These are phyloP conservation scores for Deladenus siricidicola DNA, from an alignment of 2,888 invertebrate genomes.

Conservation along the genomic window DNA sequence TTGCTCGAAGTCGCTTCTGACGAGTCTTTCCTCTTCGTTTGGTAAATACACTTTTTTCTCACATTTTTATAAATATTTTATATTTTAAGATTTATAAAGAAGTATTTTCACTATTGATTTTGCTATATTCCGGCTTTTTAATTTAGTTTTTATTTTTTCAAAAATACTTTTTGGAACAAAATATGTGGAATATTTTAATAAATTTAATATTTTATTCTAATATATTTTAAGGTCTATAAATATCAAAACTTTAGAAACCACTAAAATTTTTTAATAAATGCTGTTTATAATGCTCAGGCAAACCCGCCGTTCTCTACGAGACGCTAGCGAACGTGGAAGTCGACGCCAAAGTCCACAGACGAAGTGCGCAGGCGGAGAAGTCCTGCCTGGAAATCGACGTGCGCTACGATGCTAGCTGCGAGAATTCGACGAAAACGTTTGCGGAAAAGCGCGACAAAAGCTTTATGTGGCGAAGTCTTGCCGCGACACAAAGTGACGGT, in stretches of 20 bases:
- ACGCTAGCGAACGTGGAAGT: neutral
- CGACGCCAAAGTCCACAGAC: neutral
- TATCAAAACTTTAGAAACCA: too few relatives aligned
- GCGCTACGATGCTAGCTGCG: slow-evolving; percentile 6
- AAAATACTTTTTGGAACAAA: too few relatives aligned
- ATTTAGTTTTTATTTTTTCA: too few relatives aligned
- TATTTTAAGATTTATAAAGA: too few relatives aligned
- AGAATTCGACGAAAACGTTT: neutral
- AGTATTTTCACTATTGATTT: too few relatives aligned
- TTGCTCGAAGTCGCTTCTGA: slow-evolving; percentile 15
- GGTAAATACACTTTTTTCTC: slow-evolving; percentile 8
- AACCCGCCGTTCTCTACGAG: slow-evolving; percentile 8
- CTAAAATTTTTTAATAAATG: too few relatives aligned
- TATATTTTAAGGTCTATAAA: too few relatives aligned
- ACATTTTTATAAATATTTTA: too few relatives aligned
- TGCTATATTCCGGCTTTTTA: too few relatives aligned
- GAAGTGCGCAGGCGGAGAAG: neutral
- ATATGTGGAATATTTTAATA: neutral
- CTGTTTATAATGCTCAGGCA: neutral
- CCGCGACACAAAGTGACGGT: too few relatives aligned
- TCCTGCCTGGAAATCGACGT: neutral
- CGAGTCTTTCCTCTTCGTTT: neutral
- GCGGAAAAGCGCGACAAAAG: neutral
- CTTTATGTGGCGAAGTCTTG: slow-evolving; percentile 1
- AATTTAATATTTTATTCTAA: neutral